These are phyloP conservation scores for Dicycla oo DNA, from an alignment of 2,888 invertebrate species.

Conservation along the genomic window DNA sequence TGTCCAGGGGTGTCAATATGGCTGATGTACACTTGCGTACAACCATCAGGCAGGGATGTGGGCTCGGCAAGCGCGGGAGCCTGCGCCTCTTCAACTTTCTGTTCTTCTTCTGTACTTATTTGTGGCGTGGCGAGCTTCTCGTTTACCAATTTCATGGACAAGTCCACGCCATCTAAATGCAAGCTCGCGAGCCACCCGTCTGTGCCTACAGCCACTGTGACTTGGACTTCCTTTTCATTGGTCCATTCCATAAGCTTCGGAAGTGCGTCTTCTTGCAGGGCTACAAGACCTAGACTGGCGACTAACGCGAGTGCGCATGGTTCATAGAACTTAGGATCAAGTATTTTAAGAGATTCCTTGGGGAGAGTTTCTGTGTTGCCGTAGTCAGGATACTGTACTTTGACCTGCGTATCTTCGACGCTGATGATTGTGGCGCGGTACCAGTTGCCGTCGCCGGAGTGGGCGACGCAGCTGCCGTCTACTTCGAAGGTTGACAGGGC, in stretches of 20 bases:
- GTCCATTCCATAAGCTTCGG: slow-evolving; percentile 83
- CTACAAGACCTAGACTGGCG: slow-evolving; percentile 81
- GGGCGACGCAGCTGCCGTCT: slow-evolving; percentile 91
- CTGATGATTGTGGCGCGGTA: slow-evolving; percentile 91
- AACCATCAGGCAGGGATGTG: slow-evolving; percentile 78
- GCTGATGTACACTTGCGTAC: slow-evolving; percentile 90
- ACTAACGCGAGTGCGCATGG: slow-evolving; percentile 83
- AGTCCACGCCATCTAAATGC: slow-evolving; percentile 86
- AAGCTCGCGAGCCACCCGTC: slow-evolving; percentile 91
- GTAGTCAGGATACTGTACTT: slow-evolving; percentile 92
- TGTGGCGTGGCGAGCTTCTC: slow-evolving; percentile 83
- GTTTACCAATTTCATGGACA: slow-evolving; percentile 86
- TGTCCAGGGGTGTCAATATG: slow-evolving; percentile 94
- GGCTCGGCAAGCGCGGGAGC: slow-evolving; percentile 71
- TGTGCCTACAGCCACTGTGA: slow-evolving; percentile 87
- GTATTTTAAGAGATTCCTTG: slow-evolving; percentile 82
- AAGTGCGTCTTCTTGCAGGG: slow-evolving; percentile 82
- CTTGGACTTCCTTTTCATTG: slow-evolving; percentile 88
- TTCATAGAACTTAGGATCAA: slow-evolving; percentile 86
- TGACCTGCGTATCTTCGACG: slow-evolving; percentile 82
- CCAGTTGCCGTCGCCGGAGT: slow-evolving; percentile 92
- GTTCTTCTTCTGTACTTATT: slow-evolving; percentile 69
- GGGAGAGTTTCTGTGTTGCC: slow-evolving; percentile 92
- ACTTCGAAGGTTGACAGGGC: slow-evolving; percentile 83
- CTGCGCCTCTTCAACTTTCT: slow-evolving; percentile 66